Percentiles rank a stretch among this genome's conserved stretches.
Evolutionary conservation across 2,888 invertebrate species (phyloP).

Genomic region (Parochlus steinenii): DNA sequence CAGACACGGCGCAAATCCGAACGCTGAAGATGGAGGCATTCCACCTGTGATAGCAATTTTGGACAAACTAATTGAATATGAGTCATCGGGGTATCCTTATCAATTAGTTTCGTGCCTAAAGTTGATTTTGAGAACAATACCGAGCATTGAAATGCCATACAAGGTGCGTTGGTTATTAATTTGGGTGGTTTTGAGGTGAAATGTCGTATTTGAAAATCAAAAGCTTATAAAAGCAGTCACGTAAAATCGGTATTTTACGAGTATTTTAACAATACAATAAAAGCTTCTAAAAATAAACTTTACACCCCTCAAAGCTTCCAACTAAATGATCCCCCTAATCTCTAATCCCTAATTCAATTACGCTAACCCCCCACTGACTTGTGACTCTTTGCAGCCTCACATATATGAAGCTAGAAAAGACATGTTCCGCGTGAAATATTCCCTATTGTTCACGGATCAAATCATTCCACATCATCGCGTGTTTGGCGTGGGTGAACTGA

Average conservation of each 20-base stretch:
- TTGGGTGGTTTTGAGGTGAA: slow-evolving; percentile 28
- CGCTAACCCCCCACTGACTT: slow-evolving; percentile 33
- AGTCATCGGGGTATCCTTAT: slow-evolving; percentile 44
- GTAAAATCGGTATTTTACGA: neutral
- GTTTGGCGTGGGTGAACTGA: slow-evolving; percentile 39
- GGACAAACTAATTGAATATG: slow-evolving; percentile 42
- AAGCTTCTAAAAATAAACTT: neutral
- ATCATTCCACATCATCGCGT: slow-evolving; percentile 26
- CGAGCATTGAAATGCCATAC: slow-evolving; percentile 36
- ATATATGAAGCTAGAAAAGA: slow-evolving; percentile 22
- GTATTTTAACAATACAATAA: too few relatives aligned
- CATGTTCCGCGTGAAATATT: slow-evolving; percentile 26
- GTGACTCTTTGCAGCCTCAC: slow-evolving; percentile 18
- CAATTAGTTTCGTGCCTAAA: slow-evolving; percentile 53
- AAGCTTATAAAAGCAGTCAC: slow-evolving; percentile 2
- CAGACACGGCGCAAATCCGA: slow-evolving; percentile 48
- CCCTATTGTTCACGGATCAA: slow-evolving; percentile 24
- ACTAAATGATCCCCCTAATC: slow-evolving; percentile 37
- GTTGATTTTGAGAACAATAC: slow-evolving; percentile 45
- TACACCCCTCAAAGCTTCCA: slow-evolving; percentile 23
- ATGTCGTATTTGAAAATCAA: neutral
- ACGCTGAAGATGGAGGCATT: slow-evolving; percentile 38
- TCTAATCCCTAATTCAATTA: slow-evolving; percentile 42
- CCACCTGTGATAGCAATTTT: slow-evolving; percentile 47
- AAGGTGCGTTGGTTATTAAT: slow-evolving; percentile 25